Evolutionary conservation across 2,113 vertebrate species (phyloP).

Genomic region (Xiphophorus hellerii): DNA sequence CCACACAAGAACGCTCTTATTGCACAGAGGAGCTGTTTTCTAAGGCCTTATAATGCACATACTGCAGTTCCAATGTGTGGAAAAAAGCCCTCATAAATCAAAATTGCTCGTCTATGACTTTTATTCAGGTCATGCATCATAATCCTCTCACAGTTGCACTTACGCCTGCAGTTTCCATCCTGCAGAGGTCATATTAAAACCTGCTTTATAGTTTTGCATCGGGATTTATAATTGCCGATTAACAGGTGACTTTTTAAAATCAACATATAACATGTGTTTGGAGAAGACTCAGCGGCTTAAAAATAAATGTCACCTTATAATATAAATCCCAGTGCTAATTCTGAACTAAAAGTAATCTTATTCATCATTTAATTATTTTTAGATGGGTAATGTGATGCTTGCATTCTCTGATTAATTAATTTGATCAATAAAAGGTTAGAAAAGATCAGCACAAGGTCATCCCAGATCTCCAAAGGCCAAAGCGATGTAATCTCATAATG

Average conservation of each 20-base stretch:
- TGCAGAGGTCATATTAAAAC: conserved; percentile 33
- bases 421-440: conserved; percentile 11
- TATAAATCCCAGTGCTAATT: not conserved
- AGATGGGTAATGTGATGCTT: not conserved
- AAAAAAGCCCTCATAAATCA: conserved; percentile 66
- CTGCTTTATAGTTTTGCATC: conserved; percentile 27
- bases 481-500: conserved; percentile 2
- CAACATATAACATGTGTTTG: not conserved
- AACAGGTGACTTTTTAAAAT: conserved; percentile 11
- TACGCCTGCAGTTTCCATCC: conserved; percentile 46
- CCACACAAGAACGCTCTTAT: conserved; percentile 11
- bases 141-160: conserved; percentile 57
- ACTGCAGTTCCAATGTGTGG: conserved; percentile 47
- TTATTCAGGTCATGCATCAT: conserved; percentile 46
- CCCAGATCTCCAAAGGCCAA: not conserved
- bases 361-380: conserved; percentile 7
- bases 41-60: conserved; percentile 45
- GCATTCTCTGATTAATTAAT: not conserved
- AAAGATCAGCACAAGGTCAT: not conserved
- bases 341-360: not conserved
- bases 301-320: not conserved
- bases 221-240: conserved; percentile 44
- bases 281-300: not conserved
- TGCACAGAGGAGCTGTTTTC: conserved; percentile 45
- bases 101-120: conserved; percentile 52